These are phyloP conservation scores for Bombus fervidus DNA, from an alignment of 1,140 invertebrate species.

Conservation along the genomic window DNA sequence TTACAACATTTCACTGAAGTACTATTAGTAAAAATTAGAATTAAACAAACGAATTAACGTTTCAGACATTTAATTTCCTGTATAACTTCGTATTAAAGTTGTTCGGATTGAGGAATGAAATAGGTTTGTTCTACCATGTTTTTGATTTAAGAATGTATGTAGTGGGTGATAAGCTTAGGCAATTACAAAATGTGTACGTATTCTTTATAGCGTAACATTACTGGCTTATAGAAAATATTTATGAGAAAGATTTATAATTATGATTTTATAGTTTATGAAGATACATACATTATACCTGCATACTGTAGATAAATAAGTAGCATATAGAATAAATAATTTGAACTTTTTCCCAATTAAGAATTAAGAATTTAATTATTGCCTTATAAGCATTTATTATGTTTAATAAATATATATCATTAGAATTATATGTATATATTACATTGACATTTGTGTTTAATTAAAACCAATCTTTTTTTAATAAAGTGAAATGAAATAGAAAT, in stretches of 20 bases:
- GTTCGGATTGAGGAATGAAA: background rate
- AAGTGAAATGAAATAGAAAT: background rate
- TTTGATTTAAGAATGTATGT: conserved; percentile 7
- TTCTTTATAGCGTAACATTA: conserved; percentile 33
- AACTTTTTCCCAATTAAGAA: background rate
- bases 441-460: background rate
- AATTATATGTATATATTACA: background rate
- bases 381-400: background rate
- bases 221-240: conserved; percentile 28
- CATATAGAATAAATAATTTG: background rate
- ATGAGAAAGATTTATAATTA: background rate
- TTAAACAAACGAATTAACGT: conserved; percentile 6
- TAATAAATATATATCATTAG: background rate
- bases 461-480: background rate
- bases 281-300: background rate
- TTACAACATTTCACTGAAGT: conserved; percentile 12
- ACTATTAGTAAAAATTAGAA: conserved; percentile 22
- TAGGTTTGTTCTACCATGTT: background rate
- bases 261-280: background rate
- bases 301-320: background rate
- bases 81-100: background rate
- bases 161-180: conserved; percentile 30
- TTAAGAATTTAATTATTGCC: background rate
- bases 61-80: conserved; percentile 6
- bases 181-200: conserved; percentile 36